Conservation (phyloP, 2,888 invertebrate genomes). For the Theodoxus fluviatilis region DNA sequence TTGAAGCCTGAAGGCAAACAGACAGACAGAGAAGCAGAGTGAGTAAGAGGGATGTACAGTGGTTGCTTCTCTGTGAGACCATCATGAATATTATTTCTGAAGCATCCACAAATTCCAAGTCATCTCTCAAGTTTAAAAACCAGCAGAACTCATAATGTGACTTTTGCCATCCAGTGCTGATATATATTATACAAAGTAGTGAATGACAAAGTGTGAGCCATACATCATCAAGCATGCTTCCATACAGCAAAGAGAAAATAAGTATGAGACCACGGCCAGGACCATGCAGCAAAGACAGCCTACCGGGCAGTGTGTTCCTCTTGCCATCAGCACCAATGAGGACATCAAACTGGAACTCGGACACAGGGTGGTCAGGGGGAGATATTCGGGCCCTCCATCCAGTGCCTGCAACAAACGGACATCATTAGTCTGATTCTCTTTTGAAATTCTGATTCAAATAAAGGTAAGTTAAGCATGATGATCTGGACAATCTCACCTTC, state of each 20-base stretch:
- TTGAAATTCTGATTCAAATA: background rate
- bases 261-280: background rate
- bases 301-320: conserved; percentile 84
- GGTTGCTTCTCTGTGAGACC: background rate
- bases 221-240: background rate
- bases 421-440: background rate
- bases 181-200: no score
- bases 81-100: background rate
- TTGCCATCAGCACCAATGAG: conserved; percentile 97
- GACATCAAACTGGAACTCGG: conserved; percentile 93
- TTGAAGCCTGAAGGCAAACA: conserved; percentile 74
- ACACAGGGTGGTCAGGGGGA: conserved; percentile 74
- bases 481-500: background rate
- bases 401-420: conserved; percentile 35
- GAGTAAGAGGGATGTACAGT: background rate
- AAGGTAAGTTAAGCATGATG: background rate
- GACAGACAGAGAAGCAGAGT: background rate
- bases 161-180: no score
- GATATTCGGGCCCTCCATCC: conserved; percentile 59
- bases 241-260: background rate
- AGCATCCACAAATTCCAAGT: background rate
- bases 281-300: background rate
- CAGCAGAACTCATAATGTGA: no score
- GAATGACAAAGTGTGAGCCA: background rate
- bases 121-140: background rate